Evolutionary conservation across 1,140 invertebrate species (phyloP).

Genomic region (Sitodiplosis mosellana): DNA sequence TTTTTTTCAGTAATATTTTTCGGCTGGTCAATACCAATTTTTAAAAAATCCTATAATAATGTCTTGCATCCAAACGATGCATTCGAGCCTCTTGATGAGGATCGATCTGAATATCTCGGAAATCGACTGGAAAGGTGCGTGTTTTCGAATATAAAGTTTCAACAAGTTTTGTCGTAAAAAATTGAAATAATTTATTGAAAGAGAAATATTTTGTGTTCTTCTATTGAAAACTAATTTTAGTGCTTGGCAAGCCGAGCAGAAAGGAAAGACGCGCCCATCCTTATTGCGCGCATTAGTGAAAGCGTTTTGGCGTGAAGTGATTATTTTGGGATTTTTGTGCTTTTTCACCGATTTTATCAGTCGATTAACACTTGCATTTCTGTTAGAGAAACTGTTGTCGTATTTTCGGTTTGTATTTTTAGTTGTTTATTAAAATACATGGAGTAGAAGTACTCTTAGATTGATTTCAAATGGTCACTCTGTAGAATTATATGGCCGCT

Average conservation of each 20-base stretch:
- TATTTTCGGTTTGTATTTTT: constrained; percentile 1
- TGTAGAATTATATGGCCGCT: too few species aligned
- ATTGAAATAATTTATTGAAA: neutral
- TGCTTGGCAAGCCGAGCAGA: neutral
- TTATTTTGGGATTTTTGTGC: neutral
- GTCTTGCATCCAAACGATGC: neutral
- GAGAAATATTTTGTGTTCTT: neutral
- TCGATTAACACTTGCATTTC: neutral
- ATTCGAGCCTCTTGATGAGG: neutral
- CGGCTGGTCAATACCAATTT: neutral
- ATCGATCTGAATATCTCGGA: neutral
- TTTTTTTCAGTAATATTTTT: neutral
- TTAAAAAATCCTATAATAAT: neutral
- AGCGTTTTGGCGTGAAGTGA: constrained; percentile 1
- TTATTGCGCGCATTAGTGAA: neutral
- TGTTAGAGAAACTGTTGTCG: neutral
- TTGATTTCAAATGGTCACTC: too few species aligned
- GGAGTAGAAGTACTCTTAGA: too few species aligned
- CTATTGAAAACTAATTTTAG: neutral
- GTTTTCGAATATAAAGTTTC: too few species aligned
- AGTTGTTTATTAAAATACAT: neutral
- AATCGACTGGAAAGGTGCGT: neutral
- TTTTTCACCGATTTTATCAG: neutral
- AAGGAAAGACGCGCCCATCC: neutral
- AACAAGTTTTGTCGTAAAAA: neutral